Base-by-base conservation (phyloP, 2,888 invertebrate species). In the Rhodophaea formosa region DNA sequence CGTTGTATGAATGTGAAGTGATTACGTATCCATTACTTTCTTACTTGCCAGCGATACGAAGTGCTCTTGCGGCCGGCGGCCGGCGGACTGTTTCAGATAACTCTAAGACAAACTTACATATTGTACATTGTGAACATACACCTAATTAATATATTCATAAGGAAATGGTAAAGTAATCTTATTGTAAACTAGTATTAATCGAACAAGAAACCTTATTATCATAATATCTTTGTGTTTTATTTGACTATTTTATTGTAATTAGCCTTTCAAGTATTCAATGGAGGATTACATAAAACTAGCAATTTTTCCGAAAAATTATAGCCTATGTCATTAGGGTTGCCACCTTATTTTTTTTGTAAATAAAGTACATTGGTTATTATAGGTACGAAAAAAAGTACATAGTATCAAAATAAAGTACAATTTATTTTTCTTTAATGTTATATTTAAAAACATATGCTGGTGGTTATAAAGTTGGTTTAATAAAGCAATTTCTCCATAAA, bases 141-240 rank as follows among this genome's bases (percentile, higher is more conserved):
- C 81, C 70, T 86, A 85, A 88, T 84, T 88, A 82, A 83, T 83
- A 87, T 79, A 84, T 75, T 69, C 66, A 62, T 86, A 86, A 88
- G 84, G 70, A 77, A 76, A 82, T 80, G 80, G 81, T 86, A 86
- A 86, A 80, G 81, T 89, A 90, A 90, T 88, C 86, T 89, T 89
- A 91, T 84, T 89, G 87, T 89, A 90, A 88, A 88, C 82, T 91
- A 90, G 90, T 72, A 88, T 84, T 90, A 88, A 88, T 88, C 88
- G 79, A 90, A 91, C 88, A 91, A 90, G 83, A 90, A 90, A 90
- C 89, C 89, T 91, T 91, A 91, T 91, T 90, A 91, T 91, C 90
- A 90, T 91, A 91, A 85, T 86, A 88, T 71, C 61, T 59, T 59
- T 76, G 82, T 79, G 84, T 90, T 91, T 90, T 78, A 88, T 87